These are phyloP conservation scores for Tachycineta bicolor DNA, from an alignment of 2,113 vertebrate genomes.

Conservation along the genomic window DNA sequence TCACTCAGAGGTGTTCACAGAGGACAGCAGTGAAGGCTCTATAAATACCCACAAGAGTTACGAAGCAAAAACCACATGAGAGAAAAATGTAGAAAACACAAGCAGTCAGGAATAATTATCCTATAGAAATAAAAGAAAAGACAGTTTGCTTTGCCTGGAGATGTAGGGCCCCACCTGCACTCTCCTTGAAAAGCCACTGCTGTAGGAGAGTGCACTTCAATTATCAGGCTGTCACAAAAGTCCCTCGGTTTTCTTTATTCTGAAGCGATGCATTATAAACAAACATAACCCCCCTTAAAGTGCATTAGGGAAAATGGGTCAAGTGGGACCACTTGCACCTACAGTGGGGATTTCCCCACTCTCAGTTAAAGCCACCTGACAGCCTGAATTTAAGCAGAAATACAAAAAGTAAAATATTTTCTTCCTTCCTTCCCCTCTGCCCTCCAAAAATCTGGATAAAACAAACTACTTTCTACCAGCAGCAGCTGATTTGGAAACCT, in stretches of 20 bases:
- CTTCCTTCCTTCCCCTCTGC: neutral
- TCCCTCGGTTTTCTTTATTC: neutral
- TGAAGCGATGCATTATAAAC: neutral
- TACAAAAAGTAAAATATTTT: neutral
- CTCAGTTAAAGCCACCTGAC: neutral
- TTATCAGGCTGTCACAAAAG: neutral
- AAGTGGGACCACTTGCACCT: neutral
- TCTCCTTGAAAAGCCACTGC: neutral
- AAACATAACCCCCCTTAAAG: neutral
- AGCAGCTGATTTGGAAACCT: constrained; percentile 57
- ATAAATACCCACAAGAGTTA: neutral
- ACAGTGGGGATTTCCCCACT: neutral
- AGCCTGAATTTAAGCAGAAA: neutral
- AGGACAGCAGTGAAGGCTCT: neutral
- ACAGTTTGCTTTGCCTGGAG: neutral
- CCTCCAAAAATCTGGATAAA: neutral
- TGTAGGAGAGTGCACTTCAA: neutral
- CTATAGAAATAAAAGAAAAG: constrained; percentile 9
- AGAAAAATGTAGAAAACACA: neutral
- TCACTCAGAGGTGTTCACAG: neutral
- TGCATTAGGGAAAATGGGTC: constrained; percentile 8
- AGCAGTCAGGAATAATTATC: neutral
- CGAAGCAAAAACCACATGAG: neutral
- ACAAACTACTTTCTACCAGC: constrained; percentile 32
- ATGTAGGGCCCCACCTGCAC: neutral